phyloP scores from a whole-genome alignment of 2,888 invertebrate genomes.

The Iselma pallidipennis region DNA sequence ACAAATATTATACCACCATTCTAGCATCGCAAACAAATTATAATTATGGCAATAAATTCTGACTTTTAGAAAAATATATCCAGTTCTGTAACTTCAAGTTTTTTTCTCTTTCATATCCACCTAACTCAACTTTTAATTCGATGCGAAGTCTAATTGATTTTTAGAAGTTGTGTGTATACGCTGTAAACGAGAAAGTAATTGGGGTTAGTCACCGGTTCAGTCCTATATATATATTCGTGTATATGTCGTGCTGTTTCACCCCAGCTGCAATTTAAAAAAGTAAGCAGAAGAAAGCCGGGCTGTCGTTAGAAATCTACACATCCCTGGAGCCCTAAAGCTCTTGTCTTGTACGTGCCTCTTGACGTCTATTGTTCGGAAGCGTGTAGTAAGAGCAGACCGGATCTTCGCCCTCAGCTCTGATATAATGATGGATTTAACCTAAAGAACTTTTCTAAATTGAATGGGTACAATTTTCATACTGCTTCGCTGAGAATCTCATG shows the following conservation, averaged over 20 bases:
- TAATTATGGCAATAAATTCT: too few species aligned
- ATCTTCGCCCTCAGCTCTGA: conserved; percentile 54
- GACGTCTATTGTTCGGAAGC: conserved; percentile 57
- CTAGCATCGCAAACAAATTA: too few species aligned
- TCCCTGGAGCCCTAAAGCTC: conserved; percentile 43
- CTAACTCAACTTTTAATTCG: neutral
- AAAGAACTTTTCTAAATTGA: conserved; percentile 33
- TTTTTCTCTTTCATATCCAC: neutral
- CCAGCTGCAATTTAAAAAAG: conserved; percentile 7
- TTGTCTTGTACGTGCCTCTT: conserved; percentile 54
- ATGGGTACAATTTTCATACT: conserved; percentile 16
- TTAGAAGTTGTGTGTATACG: neutral
- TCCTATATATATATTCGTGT: neutral
- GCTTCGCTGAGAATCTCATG: neutral
- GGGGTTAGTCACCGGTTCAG: neutral
- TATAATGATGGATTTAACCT: conserved; percentile 56
- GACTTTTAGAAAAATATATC: too few species aligned
- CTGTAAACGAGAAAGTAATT: neutral
- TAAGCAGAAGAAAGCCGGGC: conserved; percentile 4
- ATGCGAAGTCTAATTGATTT: neutral
- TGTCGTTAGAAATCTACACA: conserved; percentile 24
- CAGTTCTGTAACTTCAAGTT: neutral
- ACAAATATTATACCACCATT: too few species aligned
- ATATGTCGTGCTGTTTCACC: neutral
- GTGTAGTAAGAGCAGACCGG: conserved; percentile 52